Base-by-base conservation (phyloP, 2,797 vertebrate species). In the Microctenopoma stevenorrisi region DNA sequence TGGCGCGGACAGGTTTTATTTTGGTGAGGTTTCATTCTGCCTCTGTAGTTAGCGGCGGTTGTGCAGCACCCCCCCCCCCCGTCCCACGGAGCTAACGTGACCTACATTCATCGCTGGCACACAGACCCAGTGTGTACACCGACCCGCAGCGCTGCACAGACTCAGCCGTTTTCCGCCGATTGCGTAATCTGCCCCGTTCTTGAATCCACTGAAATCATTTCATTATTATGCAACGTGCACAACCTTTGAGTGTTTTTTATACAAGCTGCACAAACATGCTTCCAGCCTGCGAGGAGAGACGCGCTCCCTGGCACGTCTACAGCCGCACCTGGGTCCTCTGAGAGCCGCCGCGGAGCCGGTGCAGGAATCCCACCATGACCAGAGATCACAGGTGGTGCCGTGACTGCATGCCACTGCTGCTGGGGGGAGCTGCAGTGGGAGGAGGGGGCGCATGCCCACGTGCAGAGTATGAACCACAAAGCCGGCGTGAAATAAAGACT, bases 41-140 rank as follows among this genome's bases (percentile, higher is more conserved):
- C 67, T 75, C 82, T 68, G 59, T 51, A 78, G 73, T 73, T 76
- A 68, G 57, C 37, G 51, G 68, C 66, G 64, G 65, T 63, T 60
- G 72, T 76, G 77, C 71, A 38, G 38, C 33, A 59, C 58, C 44
- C 70, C 12, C 42, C 35, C 44, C 35, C 25, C 51, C 10, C 75
- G 74, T 64, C 81, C 72, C 72, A 54, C 72, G 48, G 87, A 78
- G 82, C 83, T 81, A 76, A 74, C 74, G 85, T 94, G 93, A 94
- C 94, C 94, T 93, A 94, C 92, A 94, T 94, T 93, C 79, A 48
- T 59, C 46, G 65, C 87, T 91, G 90, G 90, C 89, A 90, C 54
- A 79, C 66, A 89, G 74, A 89, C 82, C 81, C 83, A 70, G 68
- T 64, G 83, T 67, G 76, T 61, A 53, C 64, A 80, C 86, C 87